Conservation (phyloP, 1,140 invertebrate species). For the Venustaconcha ellipsiformis region DNA sequence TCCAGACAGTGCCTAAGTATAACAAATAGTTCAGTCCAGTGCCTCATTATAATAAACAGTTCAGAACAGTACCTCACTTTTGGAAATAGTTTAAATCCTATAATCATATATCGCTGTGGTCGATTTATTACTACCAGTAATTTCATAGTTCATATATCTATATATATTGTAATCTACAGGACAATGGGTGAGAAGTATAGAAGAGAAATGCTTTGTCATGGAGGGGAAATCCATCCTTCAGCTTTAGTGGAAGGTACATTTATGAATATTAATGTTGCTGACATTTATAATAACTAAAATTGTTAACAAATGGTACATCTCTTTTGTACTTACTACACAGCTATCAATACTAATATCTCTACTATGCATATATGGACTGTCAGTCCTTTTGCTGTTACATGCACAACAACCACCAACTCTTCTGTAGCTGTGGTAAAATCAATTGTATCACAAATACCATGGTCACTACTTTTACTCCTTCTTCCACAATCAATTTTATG, state of each 20-base stretch:
- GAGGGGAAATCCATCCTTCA: conserved; percentile 86
- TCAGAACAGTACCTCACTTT: too few species aligned
- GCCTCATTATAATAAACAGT: too few species aligned
- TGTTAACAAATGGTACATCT: background rate
- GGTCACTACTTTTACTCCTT: background rate
- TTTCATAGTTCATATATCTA: too few species aligned
- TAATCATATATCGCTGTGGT: too few species aligned
- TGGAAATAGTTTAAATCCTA: too few species aligned
- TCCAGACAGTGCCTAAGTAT: too few species aligned
- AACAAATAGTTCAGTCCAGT: too few species aligned
- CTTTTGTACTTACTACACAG: background rate
- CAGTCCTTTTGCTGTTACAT: background rate
- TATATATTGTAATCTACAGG: conserved; percentile 63
- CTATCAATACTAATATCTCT: background rate
- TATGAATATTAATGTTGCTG: background rate
- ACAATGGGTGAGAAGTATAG: conserved; percentile 83
- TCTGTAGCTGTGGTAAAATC: background rate
- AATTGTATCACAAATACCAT: background rate
- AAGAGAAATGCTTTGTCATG: conserved; percentile 83
- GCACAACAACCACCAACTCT: background rate
- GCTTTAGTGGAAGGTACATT: conserved; percentile 74
- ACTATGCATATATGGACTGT: background rate
- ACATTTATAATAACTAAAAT: background rate
- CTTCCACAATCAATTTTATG: too few species aligned
- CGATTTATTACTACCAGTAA: too few species aligned